Evolutionary conservation across 2,797 vertebrate species (phyloP), one percentile per base, ranked within the genome.

Genomic region (Cheirogaleus major): DNA sequence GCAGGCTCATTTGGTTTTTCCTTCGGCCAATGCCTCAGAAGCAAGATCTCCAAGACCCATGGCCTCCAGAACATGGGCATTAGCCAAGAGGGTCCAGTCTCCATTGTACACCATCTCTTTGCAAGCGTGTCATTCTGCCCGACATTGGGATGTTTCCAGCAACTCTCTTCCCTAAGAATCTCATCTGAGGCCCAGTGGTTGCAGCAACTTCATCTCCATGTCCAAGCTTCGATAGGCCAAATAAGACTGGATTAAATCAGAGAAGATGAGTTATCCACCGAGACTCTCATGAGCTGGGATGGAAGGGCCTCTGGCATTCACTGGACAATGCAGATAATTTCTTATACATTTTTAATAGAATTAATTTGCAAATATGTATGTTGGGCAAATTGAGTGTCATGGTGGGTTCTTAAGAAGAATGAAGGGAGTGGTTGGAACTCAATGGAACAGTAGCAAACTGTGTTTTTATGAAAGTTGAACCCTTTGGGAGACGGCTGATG

Each of bases 251-350:
- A 90, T 48, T 27, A 48, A 48, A 61, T 73, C 5, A 1, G 41
- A 97, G 95, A 92, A 92, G 88, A 92, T 18, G 75, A 38, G n/a
- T 75, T 45, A 12, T 50, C 59, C 50, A 55, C 79, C 59, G 57
- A 43, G 80, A 93, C 89, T 73, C 79, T 13, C 9, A 4, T 35
- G 86, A 83, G 65, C 75, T 91, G 80, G 70, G 90, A 52, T 35
- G 4, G 48, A 72, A 86, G 67, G 65, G 81, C 59, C 78, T 81
- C 81, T 43, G 91, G n/a, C 20, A 30, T 55, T 75, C 35, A 76
- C 6, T 70, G 96, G 91, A 93, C 93, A 59, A 50, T 81, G 67
- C 43, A 81, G 55, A 38, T 80, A 59, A 23, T 85, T 72, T 73
- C 48, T 27, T 89, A n/a, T 38, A 43, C 17, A 45, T 80, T 89